phyloP scores from a whole-genome alignment of 1,140 invertebrate species.

The Caerostris extrusa region DNA sequence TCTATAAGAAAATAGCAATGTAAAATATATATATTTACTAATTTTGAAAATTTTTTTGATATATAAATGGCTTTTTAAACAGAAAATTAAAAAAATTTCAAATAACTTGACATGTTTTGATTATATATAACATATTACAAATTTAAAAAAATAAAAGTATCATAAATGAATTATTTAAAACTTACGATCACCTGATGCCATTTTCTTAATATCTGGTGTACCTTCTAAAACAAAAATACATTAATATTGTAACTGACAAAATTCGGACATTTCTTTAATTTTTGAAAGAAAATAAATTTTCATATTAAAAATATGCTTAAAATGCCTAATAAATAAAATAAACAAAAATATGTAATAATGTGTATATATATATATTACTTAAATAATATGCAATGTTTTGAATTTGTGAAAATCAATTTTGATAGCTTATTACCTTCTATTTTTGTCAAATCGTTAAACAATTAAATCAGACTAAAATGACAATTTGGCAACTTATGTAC shows the following conservation, averaged over 20 bases:
- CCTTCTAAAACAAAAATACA: conserved; percentile 59
- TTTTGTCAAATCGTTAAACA: no score
- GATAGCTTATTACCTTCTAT: no score
- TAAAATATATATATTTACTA: no score
- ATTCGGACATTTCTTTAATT: not conserved
- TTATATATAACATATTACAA: no score
- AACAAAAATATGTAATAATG: not conserved
- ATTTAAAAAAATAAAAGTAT: not conserved
- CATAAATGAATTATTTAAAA: not conserved
- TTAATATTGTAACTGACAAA: not conserved
- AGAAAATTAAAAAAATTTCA: not conserved
- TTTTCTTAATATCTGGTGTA: conserved; percentile 74
- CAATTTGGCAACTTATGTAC: no score
- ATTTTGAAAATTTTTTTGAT: no score
- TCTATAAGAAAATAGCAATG: conserved; percentile 33
- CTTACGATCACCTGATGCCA: conserved; percentile 74
- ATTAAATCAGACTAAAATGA: no score
- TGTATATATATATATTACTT: not conserved
- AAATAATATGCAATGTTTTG: not conserved
- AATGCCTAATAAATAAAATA: no score
- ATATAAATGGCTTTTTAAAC: not conserved
- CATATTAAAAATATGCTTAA: no score
- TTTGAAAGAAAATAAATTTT: not conserved
- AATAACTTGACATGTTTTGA: not conserved
- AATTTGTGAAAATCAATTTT: no score